A percentile compares a stretch with the other conserved stretches of the same genome.
Conservation (phyloP, 2,888 invertebrate genomes). For the Arrhopalites spinosus region DNA sequence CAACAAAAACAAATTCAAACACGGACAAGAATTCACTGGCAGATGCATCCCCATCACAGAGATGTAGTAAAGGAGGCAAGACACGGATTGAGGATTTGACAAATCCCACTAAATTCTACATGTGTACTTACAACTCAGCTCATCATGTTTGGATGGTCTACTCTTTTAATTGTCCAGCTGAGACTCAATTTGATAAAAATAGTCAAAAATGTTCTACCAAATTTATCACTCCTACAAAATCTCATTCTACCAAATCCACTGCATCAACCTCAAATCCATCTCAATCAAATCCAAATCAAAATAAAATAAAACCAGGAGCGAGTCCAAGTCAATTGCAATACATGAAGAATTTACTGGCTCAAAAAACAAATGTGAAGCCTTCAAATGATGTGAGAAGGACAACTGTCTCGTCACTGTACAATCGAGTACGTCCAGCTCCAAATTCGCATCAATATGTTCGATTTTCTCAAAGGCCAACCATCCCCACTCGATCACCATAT, state of each 20-base stretch:
- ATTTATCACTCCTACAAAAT: neutral
- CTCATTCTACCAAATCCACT: too few relatives aligned
- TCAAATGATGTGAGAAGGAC: neutral
- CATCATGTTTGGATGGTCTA: slow-evolving; percentile 39
- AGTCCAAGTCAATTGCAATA: too few relatives aligned
- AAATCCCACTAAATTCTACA: slow-evolving; percentile 33
- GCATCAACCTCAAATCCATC: too few relatives aligned
- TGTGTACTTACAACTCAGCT: slow-evolving; percentile 33
- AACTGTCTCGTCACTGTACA: neutral
- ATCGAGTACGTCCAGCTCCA: neutral
- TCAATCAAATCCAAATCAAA: neutral
- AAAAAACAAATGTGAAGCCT: neutral
- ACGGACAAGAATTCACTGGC: neutral
- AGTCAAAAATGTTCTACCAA: slow-evolving; percentile 34
- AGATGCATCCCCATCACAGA: neutral
- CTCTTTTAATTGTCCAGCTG: slow-evolving; percentile 39
- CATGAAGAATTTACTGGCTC: neutral
- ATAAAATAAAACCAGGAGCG: neutral
- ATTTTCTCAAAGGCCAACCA: neutral
- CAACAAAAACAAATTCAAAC: neutral
- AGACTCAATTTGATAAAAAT: slow-evolving; percentile 23
- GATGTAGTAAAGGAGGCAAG: slow-evolving; percentile 23
- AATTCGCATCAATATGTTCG: neutral
- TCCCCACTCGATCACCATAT: neutral
- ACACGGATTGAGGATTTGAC: slow-evolving; percentile 17